Evolutionary conservation across 2,888 invertebrate species (phyloP).

Genomic region (Halictus quadricinctus): DNA sequence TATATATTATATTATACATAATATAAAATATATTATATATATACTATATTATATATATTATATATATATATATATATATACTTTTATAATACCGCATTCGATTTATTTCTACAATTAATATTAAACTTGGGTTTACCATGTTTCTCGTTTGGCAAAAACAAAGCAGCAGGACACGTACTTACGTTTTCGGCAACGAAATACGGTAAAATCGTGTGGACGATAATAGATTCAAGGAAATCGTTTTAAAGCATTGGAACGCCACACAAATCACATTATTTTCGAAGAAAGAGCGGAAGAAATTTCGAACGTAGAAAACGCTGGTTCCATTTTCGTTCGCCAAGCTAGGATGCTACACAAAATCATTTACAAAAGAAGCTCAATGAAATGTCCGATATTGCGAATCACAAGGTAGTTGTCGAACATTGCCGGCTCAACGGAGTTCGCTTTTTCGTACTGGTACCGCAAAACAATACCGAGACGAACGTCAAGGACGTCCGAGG

Average conservation of each 20-base stretch:
- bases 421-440: constrained; percentile 45
- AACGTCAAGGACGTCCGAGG: constrained; percentile 31
- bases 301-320: constrained; percentile 16
- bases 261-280: constrained; percentile 9
- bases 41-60: background rate
- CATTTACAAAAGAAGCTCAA: constrained; percentile 25
- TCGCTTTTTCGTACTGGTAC: constrained; percentile 40
- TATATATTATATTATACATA: background rate
- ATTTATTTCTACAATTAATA: constrained; percentile 55
- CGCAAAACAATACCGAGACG: constrained; percentile 25
- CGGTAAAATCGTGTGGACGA: constrained; percentile 25
- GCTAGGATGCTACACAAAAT: constrained; percentile 4
- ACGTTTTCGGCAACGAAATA: constrained; percentile 15
- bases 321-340: background rate
- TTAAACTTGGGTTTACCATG: constrained; percentile 30
- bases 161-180: constrained; percentile 17
- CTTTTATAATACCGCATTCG: constrained; percentile 31
- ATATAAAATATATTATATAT: background rate
- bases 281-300: constrained; percentile 6
- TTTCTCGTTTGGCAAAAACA: constrained; percentile 20
- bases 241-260: constrained; percentile 24
- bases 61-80: background rate
- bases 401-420: constrained; percentile 24
- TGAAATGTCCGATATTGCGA: constrained; percentile 16
- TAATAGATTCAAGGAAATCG: constrained; percentile 10